Evolutionary conservation across 1,140 invertebrate species (phyloP), one percentile per base, ranked within the genome.

Genomic region (Caenorhabditis briggsae): DNA sequence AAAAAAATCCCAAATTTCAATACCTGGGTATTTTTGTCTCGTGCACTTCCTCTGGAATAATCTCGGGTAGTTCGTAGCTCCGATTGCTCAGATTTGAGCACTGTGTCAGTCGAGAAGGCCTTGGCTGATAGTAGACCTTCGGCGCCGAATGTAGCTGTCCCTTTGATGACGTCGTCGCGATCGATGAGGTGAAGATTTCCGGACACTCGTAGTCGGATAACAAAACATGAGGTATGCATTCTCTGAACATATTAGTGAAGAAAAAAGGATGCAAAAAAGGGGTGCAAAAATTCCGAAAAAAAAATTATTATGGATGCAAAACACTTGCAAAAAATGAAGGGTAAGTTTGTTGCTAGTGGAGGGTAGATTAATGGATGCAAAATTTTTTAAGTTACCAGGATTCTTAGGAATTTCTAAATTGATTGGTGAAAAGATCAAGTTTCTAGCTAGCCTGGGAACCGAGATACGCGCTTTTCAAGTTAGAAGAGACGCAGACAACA

Each of bases 211-310:
- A 65, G 33, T 50, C 70, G 25, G 70, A 50, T 50, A 78, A 78
- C 70, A 50, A 53, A 78, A 78, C 5, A 78, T 78, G 70, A 7
- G 70, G 70, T 8, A 78, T 78, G 46, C 70, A 78, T 78, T 78
- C 70, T 78, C 70, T 78, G 70, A 78, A 78, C 70, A 11, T 8
- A 78, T 70, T 78, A 53, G 46, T 78, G 46, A 14, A 9, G 9
- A 46, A 5, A 46, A 23, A 23, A 18, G 70, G 70, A 53, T 50
- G 33, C 33, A 23, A 50, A 43, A 78, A 33, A 33, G 1, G 33
- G 33, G 58, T 20, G 58, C n/a, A 11, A 20, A 59, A 59, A 59
- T n/a, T 20, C n/a, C n/a, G n/a, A n/a, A n/a, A n/a, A n/a, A 59
- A 59, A 59, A 59, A n/a, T 53, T 33, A 33, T 12, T 6, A 50